Evolutionary conservation across 2,797 vertebrate species (phyloP), one percentile per base, ranked within the genome.

Genomic region (Diplodus puntazzo): DNA sequence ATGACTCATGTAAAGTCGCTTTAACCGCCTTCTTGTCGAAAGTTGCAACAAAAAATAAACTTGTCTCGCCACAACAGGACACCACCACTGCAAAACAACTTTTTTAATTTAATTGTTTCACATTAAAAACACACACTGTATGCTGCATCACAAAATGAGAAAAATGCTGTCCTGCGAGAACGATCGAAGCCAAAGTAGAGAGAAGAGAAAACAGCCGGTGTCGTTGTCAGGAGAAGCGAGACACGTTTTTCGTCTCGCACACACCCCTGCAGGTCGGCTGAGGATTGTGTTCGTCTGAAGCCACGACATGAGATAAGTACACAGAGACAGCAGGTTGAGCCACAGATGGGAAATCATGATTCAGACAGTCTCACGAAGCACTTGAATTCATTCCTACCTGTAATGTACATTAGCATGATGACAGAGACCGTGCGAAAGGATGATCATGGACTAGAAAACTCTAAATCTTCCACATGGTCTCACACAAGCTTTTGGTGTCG

Each of bases 41-140:
- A 39, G 10, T 10, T 39, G 39, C 39, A 39, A 39, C 2, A 12
- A 18, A 18, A 71, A 30, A 69, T 25, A 45, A 54, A 63, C 48
- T 25, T 6, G 34, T 3, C 21, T 34, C 27, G 17, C 25, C 62
- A 90, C 59, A 46, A 90, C 66, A 88, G 61, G 79, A 92, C 75
- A 4, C 84, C 64, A 52, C 16, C 16, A 21, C 77, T 93, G 89
- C 90, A 93, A 95, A 94, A 94, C 78, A 87, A 86, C 70, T 73
- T 84, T 89, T 89, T 90, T 93, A 81, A 89, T 94, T 95, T 91
- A 94, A 94, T 94, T 62, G 76, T 89, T 92, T 93, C 90, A 95
- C 93, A 94, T 92, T 94, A 94, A 92, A 94, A 95, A 95, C 92
- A 94, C 91, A 92, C 90, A 93, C 82, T 80, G 84, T 83, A 90